Evolutionary conservation across 2,113 vertebrate genomes (phyloP).

Genomic region (Onychostruthus taczanowskii): DNA sequence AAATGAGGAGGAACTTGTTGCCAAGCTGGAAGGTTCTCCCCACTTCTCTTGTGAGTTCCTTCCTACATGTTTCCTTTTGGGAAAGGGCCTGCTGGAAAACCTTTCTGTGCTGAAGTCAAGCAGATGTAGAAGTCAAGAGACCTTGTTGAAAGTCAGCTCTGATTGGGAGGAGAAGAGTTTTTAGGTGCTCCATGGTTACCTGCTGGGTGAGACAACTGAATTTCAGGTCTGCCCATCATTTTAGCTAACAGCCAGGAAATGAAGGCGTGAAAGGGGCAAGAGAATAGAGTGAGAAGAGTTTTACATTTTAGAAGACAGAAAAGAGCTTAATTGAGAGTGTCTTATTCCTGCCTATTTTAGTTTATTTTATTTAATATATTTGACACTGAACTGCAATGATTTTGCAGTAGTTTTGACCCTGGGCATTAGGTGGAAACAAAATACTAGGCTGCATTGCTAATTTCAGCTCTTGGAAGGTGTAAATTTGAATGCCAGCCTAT

Average conservation of each 20-base stretch:
- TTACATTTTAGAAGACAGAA: background rate
- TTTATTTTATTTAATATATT: background rate
- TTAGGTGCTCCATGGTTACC: background rate
- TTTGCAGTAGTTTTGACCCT: background rate
- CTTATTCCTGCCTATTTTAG: background rate
- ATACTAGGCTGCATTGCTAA: background rate
- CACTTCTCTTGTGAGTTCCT: background rate
- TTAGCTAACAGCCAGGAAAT: background rate
- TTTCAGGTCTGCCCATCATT: background rate
- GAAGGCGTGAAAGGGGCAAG: background rate
- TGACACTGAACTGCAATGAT: background rate
- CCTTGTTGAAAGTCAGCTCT: background rate
- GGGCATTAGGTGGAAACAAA: background rate
- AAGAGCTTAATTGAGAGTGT: background rate
- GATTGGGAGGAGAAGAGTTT: background rate
- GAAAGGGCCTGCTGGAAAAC: background rate
- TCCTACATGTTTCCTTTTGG: fast-evolving
- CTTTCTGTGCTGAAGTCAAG: background rate
- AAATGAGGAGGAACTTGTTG: background rate
- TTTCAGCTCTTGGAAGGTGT: background rate
- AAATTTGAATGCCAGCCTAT: background rate
- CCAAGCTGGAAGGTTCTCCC: background rate
- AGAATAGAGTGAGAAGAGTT: background rate
- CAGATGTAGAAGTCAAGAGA: background rate
- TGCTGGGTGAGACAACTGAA: background rate